Conservation (phyloP, 2,888 invertebrate species). For the Leptinotarsa rubiginosa region DNA sequence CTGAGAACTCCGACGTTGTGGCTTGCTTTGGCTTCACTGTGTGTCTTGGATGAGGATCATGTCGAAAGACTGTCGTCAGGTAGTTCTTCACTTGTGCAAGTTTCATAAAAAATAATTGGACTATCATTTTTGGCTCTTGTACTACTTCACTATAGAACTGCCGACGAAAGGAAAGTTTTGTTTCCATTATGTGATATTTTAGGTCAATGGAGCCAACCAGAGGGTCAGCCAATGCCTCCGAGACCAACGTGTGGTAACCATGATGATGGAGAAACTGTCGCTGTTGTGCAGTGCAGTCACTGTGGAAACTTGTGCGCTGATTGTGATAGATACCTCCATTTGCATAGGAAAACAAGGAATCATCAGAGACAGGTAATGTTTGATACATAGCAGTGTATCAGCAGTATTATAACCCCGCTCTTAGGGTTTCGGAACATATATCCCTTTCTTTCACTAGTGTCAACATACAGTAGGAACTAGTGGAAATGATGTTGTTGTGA, state of each 20-base stretch:
- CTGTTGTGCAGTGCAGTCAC: constrained; percentile 90
- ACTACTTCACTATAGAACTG: background rate
- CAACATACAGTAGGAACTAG: too few species aligned
- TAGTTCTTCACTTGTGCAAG: constrained; percentile 52
- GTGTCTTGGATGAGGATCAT: constrained; percentile 92
- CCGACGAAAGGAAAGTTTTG: background rate
- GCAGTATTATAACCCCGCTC: too few species aligned
- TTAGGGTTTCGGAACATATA: too few species aligned
- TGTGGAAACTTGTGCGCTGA: constrained; percentile 96
- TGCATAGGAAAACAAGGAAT: constrained; percentile 85
- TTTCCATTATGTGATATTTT: background rate
- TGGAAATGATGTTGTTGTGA: too few species aligned
- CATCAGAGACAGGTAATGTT: constrained; percentile 82
- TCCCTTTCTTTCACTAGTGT: too few species aligned
- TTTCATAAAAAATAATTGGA: too few species aligned
- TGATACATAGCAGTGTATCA: too few species aligned
- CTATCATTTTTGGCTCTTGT: background rate
- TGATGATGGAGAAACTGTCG: constrained; percentile 93
- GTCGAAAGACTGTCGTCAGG: constrained; percentile 83
- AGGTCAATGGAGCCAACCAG: constrained; percentile 81
- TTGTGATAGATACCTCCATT: constrained; percentile 94
- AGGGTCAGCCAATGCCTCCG: constrained; percentile 71
- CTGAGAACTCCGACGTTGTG: constrained; percentile 87
- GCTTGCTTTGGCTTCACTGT: constrained; percentile 92
- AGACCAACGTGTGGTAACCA: constrained; percentile 94